These are phyloP conservation scores for Ethmia dodecea DNA, from an alignment of 2,888 invertebrate genomes.

Conservation along the genomic window DNA sequence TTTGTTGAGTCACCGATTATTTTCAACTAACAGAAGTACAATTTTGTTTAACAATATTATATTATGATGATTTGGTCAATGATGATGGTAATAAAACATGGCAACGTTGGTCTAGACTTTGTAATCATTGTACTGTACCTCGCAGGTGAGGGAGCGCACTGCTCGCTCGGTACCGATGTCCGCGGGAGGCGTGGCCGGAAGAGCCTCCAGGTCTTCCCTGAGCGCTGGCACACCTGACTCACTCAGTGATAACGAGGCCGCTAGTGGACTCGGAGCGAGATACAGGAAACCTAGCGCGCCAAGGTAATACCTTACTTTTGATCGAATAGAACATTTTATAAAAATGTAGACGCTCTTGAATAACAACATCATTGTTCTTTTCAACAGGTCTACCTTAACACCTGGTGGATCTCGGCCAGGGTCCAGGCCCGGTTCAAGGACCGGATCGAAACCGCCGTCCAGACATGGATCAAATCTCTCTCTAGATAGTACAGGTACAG, in stretches of 20 bases:
- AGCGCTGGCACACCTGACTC: slow-evolving; percentile 94
- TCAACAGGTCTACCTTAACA: slow-evolving; percentile 81
- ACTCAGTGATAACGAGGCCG: slow-evolving; percentile 91
- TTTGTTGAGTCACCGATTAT: slow-evolving; percentile 9
- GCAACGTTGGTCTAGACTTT: no score
- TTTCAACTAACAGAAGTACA: no score
- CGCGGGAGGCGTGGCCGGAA: slow-evolving; percentile 66
- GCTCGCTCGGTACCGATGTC: slow-evolving; percentile 95
- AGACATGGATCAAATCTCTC: slow-evolving; percentile 95
- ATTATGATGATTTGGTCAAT: no score
- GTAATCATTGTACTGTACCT: no score
- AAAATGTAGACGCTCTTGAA: no score
- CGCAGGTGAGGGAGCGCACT: slow-evolving; percentile 94
- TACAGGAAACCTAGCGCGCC: slow-evolving; percentile 82
- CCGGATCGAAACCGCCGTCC: slow-evolving; percentile 94
- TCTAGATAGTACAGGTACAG: slow-evolving; percentile 89
- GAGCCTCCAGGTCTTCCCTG: slow-evolving; percentile 86
- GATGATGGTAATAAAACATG: no score
- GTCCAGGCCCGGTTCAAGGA: slow-evolving; percentile 90
- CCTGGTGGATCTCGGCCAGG: slow-evolving; percentile 91
- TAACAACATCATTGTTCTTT: no score
- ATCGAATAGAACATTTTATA: no score
- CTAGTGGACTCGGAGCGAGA: slow-evolving; percentile 82
- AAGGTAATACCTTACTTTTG: slow-evolving; percentile 53
- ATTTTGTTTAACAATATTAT: no score